Percentiles rank a stretch among this genome's conserved stretches.
Evolutionary conservation across 2,888 invertebrate species (phyloP).

Genomic region (Macaria notata): DNA sequence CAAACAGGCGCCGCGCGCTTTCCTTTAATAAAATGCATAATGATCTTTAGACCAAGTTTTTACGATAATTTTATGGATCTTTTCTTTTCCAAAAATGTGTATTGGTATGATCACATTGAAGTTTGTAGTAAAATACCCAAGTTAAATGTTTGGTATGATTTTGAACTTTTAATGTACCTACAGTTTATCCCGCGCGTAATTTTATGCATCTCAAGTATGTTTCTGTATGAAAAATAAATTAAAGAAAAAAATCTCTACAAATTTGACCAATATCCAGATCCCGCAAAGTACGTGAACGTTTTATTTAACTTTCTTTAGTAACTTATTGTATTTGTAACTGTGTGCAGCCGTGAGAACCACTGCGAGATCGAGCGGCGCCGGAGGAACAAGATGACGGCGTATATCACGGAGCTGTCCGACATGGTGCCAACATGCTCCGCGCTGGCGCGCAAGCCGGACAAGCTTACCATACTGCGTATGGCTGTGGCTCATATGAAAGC

Average conservation of each 20-base stretch:
- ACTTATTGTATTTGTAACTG: neutral
- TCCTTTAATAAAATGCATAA: slow-evolving; percentile 47
- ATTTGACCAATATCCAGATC: too few species aligned
- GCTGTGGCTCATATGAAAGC: slow-evolving; percentile 99
- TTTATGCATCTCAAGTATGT: too few species aligned
- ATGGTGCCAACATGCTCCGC: slow-evolving; percentile 99
- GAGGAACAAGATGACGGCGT: slow-evolving; percentile 99
- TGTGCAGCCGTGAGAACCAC: slow-evolving; percentile 95
- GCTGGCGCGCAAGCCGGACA: slow-evolving; percentile 98
- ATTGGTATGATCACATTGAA: too few species aligned
- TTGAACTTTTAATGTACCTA: too few species aligned
- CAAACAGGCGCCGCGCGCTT: slow-evolving; percentile 53
- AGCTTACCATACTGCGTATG: slow-evolving; percentile 99
- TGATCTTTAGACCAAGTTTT: slow-evolving; percentile 38
- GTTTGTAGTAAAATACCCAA: too few species aligned
- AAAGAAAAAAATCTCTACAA: too few species aligned
- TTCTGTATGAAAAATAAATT: too few species aligned
- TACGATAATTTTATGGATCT: slow-evolving; percentile 28
- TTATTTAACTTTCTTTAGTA: too few species aligned
- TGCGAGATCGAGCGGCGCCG: slow-evolving; percentile 99
- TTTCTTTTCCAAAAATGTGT: slow-evolving; percentile 15
- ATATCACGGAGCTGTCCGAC: slow-evolving; percentile 99
- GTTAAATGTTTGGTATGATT: too few species aligned
- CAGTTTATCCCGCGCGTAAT: too few species aligned
- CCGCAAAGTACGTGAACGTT: too few species aligned